Base-by-base conservation (phyloP, 2,113 vertebrate genomes). In the Cranoglanis bouderius region DNA sequence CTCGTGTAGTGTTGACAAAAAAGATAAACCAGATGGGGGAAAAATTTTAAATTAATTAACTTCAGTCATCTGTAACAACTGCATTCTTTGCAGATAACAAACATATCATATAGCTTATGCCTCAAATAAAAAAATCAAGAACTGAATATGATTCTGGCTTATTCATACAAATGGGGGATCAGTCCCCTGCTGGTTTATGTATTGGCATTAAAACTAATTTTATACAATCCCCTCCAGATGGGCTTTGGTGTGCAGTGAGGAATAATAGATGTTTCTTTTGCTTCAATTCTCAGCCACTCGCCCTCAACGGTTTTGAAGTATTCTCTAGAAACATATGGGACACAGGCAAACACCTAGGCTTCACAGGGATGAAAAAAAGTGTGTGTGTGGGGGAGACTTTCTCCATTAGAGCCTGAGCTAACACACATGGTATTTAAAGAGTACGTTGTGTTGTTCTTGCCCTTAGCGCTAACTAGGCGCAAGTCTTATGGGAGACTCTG, bases 131-230 rank as follows among this genome's bases (percentile, higher is more conserved):
- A 38, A 57, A 65, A 82, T 88, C 40, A 82, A 85, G 46, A 57
- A 65, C 82, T 77, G 87, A 89, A 87, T 88, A 91, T 61, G 51
- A 70, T 87, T 90, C 85, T 84, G 65, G 72, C 87, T 87, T 83
- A 90, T 81, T 90, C 85, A 57, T 84, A 87, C 88, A 90, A 89
- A 91, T 85, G 61, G 78, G 78, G 88, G 87, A 87, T 88, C 84
- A 53, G 82, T 32, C 89, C 84, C 84, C 53, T 49, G 80, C 83
- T 85, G 84, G 72, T 88, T 90, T 91, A 90, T 92, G 87, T 89
- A 89, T 90, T 86, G 80, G 83, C 88, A 92, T 92, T 90, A 91
- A 84, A 92, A 65, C 18, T 90, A 88, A 92, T 91, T 86, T 88
- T 43, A 61, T 90, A 88, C 89, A 82, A 88, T 91, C 78, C 88